Base-by-base conservation (phyloP, 1,140 invertebrate species). In the Caerostris extrusa region DNA sequence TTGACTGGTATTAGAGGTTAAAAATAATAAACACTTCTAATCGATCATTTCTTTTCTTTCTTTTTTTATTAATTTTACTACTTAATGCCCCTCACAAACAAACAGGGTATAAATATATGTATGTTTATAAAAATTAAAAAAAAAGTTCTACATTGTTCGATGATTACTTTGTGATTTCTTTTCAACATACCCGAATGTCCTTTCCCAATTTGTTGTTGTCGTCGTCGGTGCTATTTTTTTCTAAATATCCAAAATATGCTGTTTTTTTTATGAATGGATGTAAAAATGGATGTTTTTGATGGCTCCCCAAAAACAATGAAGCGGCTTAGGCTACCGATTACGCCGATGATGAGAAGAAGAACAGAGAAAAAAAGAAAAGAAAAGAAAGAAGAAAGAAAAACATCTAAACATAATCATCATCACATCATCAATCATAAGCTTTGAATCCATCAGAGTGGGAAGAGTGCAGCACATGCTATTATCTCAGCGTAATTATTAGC, bases 401-500 rank as follows among this genome's bases (percentile, higher is more conserved):
- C 57, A 50, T 34, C 81, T 67, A 60, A 83, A 92, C 90, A 92
- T 92, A 92, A 92, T 92, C 90, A 92, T 92, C 90, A 92, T 83
- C 81, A 19, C 90, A 92, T 92, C 90, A 92, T 92, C 90, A 92
- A 92, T 92, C 90, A 85, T 85, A 14, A 81, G 67, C 58, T 92
- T 92, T 92, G 90, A 92, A 92, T 92, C 90, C 90, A 92, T 92
- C 90, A 91, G 19, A 56, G 69, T 81, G 55, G 14, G 53, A 34
- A 60, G 61, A 56, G 8, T n/a, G 58, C 17, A 34, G 90, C 81
- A 85, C n/a, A 53, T 85, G 90, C 90, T 92, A 92, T 92, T 92
- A 92, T 92, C 90, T 85, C 90, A 67, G 34, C 90, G 90, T 92
- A 92, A 92, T 92, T 92, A 92, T 77, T 67, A 69, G 71, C 90